Base-by-base conservation (phyloP, 2,113 vertebrate species). In the Trogon melanurus region DNA sequence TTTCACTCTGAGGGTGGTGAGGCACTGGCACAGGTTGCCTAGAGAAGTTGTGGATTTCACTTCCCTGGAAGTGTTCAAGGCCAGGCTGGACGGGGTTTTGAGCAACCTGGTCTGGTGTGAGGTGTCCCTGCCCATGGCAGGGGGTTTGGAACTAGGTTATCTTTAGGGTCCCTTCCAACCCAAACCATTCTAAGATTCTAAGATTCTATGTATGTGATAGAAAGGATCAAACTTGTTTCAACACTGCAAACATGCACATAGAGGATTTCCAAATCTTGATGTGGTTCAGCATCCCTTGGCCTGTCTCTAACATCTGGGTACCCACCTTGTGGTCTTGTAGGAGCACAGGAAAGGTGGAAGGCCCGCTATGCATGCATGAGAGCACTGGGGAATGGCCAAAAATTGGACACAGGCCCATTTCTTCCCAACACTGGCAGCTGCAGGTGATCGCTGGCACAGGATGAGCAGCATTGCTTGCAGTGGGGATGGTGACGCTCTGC, bases 391-490 rank as follows among this genome's bases (percentile, higher is more conserved):
- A 69, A 48, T 8, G 50, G 20, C 26, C 30, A 36, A 48, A 83
- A 83, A 32, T 25, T 5, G 4, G 36, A 30, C 26, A 16, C 0
- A 1, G 26, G 3, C 4, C 4, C 13, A 7, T 58, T 76, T 62
- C 13, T 64, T n/a, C n/a, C 13, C 5, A 1, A 12, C 19, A 32
- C 7, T 29, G 29, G 23, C 15, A 74, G 48, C 48, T 62, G n/a
- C 18, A 47, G 12, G 32, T 34, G 61, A 14, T 15, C 0, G 0
- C 50, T 82, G 75, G 54, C 29, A 38, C 32, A 8, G 0, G 0
- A 4, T 0, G 0, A 60, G 53, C 1, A 1, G 16, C 21, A 5
- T 1, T 36, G 21, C 23, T 44, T 48, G 51, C 47, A 56, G 57
- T 0, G 1, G 41, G 67, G 19, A 45, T 23, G 20, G 23, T 23